Conservation (phyloP, 1,140 invertebrate species). For the Homarus americanus region DNA sequence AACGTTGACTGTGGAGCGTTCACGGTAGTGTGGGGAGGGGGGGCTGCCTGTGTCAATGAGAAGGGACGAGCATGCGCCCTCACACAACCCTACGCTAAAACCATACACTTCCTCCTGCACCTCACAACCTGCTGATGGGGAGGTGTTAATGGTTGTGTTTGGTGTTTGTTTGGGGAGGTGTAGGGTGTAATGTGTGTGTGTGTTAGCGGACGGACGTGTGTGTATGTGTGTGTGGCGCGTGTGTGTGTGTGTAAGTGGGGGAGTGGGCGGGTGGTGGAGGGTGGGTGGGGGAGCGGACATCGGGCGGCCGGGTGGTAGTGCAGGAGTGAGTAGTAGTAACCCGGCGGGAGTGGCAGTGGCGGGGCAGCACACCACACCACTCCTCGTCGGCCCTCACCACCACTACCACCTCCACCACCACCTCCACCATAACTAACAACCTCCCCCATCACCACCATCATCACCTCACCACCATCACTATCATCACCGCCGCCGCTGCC, state of each 20-base stretch:
- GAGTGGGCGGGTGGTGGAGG: constrained; percentile 28
- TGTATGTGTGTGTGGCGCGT: neutral
- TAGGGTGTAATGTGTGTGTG: neutral
- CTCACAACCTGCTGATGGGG: neutral
- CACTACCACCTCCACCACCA: constrained; percentile 37
- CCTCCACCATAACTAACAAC: neutral
- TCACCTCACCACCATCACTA: constrained; percentile 11
- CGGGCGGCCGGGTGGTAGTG: constrained; percentile 15
- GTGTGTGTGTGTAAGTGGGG: constrained; percentile 20
- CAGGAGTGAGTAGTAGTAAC: constrained; percentile 52
- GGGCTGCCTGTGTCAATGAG: constrained; percentile 48
- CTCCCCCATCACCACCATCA: neutral
- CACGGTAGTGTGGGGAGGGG: constrained; percentile 8
- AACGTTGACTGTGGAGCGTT: neutral
- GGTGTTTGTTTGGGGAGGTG: too few species aligned
- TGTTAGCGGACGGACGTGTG: neutral
- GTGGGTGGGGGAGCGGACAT: neutral
- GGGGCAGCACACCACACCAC: constrained; percentile 39
- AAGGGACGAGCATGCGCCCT: constrained; percentile 46
- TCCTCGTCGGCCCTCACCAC: constrained; percentile 33
- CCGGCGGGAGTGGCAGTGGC: constrained; percentile 62
- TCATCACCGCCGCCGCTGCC: neutral
- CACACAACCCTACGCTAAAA: constrained; percentile 40
- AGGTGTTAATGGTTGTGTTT: neutral
- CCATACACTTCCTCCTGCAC: constrained; percentile 3